phyloP scores from a whole-genome alignment of 2,113 vertebrate genomes.

The Gavialis gangeticus region DNA sequence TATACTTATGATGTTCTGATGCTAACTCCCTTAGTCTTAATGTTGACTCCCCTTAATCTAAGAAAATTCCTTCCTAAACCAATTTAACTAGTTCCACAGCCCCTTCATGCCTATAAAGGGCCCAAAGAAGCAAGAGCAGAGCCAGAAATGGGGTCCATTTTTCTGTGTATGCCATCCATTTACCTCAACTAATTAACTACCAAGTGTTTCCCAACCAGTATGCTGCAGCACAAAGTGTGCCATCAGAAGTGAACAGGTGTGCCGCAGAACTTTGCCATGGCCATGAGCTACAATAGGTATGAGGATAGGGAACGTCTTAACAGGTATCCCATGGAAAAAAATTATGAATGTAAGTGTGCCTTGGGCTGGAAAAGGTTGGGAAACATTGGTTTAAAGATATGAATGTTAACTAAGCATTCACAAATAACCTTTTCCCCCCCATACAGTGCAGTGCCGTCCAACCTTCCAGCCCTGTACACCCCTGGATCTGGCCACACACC shows the following conservation, averaged over 20 bases:
- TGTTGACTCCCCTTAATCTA: background rate
- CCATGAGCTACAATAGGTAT: too few relatives aligned
- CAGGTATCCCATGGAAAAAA: constrained; percentile 16
- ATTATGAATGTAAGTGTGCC: constrained; percentile 7
- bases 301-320: too few relatives aligned
- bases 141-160: background rate
- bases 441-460: too few relatives aligned
- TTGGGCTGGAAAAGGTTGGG: background rate
- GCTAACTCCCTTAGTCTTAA: background rate
- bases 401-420: too few relatives aligned
- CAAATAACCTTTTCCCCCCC: too few relatives aligned
- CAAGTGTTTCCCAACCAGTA: background rate
- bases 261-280: too few relatives aligned
- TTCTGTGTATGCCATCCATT: constrained; percentile 29
- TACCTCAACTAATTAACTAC: constrained; percentile 53
- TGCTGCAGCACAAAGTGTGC: too few relatives aligned
- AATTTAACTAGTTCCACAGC: constrained; percentile 44
- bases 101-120: constrained; percentile 21
- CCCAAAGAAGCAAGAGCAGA: constrained; percentile 46
- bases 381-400: too few relatives aligned
- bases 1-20: constrained; percentile 22
- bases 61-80: constrained; percentile 36
- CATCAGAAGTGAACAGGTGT: too few relatives aligned
- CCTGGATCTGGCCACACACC: too few relatives aligned
- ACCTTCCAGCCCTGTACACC: too few relatives aligned